Evolutionary conservation across 2,797 vertebrate species (phyloP).

Genomic region (Urosaurus nigricauda): DNA sequence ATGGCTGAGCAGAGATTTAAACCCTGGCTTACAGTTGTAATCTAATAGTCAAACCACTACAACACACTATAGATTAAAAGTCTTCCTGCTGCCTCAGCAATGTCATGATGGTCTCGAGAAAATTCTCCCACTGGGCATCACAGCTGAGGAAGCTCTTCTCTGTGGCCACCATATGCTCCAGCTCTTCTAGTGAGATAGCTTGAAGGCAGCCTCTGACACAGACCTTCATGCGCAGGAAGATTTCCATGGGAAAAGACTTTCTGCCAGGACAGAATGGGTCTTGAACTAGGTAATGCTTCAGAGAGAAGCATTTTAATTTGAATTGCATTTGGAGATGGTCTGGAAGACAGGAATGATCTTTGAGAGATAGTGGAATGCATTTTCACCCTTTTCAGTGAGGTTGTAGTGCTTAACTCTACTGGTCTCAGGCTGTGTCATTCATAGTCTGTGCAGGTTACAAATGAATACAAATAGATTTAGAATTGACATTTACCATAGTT

Average conservation of each 20-base stretch:
- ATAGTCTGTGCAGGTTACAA: neutral
- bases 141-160: neutral
- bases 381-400: neutral
- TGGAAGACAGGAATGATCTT: too few species aligned
- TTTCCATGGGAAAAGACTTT: neutral
- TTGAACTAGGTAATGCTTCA: neutral
- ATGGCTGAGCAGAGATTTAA: too few species aligned
- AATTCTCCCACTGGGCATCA: neutral
- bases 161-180: neutral
- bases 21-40: too few species aligned
- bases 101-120: too few species aligned
- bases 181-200: neutral
- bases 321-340: neutral
- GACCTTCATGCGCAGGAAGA: neutral
- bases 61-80: too few species aligned
- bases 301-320: neutral
- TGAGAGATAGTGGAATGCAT: neutral
- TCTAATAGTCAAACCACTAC: too few species aligned
- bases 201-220: neutral
- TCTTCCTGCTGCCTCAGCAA: too few species aligned
- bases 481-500: conserved; percentile 69
- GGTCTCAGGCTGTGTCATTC: neutral
- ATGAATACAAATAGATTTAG: neutral
- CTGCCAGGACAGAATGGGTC: neutral
- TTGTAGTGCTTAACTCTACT: neutral